Base-by-base conservation (phyloP, 2,888 invertebrate genomes). In the Eudemis profundana region DNA sequence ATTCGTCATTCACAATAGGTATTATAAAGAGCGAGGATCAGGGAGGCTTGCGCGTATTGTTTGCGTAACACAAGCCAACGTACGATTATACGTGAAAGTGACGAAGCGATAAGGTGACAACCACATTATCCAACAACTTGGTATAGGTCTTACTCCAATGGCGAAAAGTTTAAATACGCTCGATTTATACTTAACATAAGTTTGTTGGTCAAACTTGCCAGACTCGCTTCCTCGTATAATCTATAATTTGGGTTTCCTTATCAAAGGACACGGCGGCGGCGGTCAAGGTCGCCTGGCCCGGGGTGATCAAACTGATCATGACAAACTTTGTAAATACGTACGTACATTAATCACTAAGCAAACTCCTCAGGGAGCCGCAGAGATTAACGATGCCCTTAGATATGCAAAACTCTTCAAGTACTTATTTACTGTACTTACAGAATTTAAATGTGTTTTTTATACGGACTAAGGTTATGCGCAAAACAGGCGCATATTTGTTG, bases 171-270 rank as follows among this genome's bases (percentile, higher is more conserved):
- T 27, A 42, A 27, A 42, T 12, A 27, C n/a, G 19, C 42, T 44
- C 12, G 17, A 12, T 29, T 23, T 12, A 27, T 17, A 19, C 14
- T n/a, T 15, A 17, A 17, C 27, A 10, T 29, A 56, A 56, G n/a
- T 44, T 56, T 23, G 21, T 38, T 12, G 10, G 2, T 42, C 27
- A 12, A 29, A 44, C 42, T 56, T 56, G 29, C 7, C 56, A 56
- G 56, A 44, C 42, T 49, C 57, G 29, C 36, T 56, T 56, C 42
- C 56, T 19, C 51, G 57, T 49, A 33, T 46, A 57, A 57, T 64
- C 64, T 51, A 50, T 51, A 42, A 59, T 64, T 59, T 19, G 50
- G 50, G 42, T 64, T 64, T 51, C 59, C 64, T 64, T 51, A 57
- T 59, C 64, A 64, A 44, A 50, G 57, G 63, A 17, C 36, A 10